phyloP scores from a whole-genome alignment of 2,113 vertebrate genomes.

The Corythornis cristatus region DNA sequence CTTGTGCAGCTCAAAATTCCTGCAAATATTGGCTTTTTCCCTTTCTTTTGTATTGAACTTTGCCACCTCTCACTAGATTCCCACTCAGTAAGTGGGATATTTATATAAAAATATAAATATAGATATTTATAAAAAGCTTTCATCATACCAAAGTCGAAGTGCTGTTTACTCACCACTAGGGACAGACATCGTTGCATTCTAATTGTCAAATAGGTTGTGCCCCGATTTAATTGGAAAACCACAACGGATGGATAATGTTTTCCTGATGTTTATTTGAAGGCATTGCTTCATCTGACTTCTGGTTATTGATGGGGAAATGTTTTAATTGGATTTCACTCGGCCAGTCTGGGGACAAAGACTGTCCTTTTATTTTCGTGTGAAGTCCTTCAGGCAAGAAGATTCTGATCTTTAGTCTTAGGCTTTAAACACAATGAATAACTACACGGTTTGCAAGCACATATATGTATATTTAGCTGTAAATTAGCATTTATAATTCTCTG shows the following conservation, averaged over 20 bases:
- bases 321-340: slow-evolving; percentile 2
- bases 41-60: not conserved
- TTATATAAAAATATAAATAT: not conserved
- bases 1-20: not conserved
- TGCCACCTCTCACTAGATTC: not conserved
- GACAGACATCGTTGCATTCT: not conserved
- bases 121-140: not conserved
- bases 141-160: not conserved
- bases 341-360: slow-evolving; percentile 4
- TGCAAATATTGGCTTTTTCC: not conserved
- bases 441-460: not conserved
- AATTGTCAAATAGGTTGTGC: slow-evolving; percentile 28
- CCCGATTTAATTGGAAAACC: slow-evolving; percentile 49
- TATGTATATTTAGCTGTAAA: not conserved
- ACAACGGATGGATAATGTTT: not conserved
- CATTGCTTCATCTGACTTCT: not conserved
- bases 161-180: slow-evolving; percentile 17
- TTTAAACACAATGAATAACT: not conserved
- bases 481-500: not conserved
- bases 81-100: not conserved
- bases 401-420: not conserved
- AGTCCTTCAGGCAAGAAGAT: slow-evolving; percentile 11
- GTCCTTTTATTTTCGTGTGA: slow-evolving; percentile 16
- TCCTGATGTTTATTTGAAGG: slow-evolving; percentile 6
- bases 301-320: slow-evolving; percentile 13